Base-by-base conservation (phyloP, 2,797 vertebrate genomes). In the Liasis olivaceus region DNA sequence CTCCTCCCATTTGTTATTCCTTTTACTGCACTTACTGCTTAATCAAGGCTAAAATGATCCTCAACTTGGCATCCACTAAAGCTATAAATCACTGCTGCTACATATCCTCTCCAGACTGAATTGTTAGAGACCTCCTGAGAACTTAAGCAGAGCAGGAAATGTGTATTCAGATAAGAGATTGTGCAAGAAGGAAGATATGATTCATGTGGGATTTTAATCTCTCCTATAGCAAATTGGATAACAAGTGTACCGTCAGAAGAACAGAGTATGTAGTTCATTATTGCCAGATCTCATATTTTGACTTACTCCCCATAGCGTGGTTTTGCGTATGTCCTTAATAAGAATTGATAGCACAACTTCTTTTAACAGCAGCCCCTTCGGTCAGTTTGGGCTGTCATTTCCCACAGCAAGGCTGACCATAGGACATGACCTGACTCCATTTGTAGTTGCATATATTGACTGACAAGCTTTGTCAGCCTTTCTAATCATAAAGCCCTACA, bases 41-140 rank as follows among this genome's bases (percentile, higher is more conserved):
- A 95, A 95, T 90, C 92, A 69, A 92, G 95, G 95, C 93, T 96
- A 96, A 97, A 97, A 89, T 94, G 95, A 94, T 94, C 84, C 93
- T 56, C 31, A 93, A 31, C 54, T 64, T 94, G 64, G 13, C 88
- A 90, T 91, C 95, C 0, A 0, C 69, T 93, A 95, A 94, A 90
- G 91, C 69, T 94, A 91, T 97, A 97, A 97, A 97, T 97, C 95
- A 96, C 89, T 66, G 92, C 8, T 5, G 20, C 85, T 94, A 85
- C 1, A 81, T 81, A 92, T 81, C 88, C 62, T 94, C 89, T 54
- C 92, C 66, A 47, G 92, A 54, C 60, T 0, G 0, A 95, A 95
- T 95, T 95, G 93, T 95, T 62, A 95, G 95, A 0, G 1, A 89
- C 93, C 88, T 95, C 92, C 90, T 85, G 93, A 77, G 96, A 97